Conservation (phyloP, 2,797 vertebrate species). For the Threskiornis aethiopicus region DNA sequence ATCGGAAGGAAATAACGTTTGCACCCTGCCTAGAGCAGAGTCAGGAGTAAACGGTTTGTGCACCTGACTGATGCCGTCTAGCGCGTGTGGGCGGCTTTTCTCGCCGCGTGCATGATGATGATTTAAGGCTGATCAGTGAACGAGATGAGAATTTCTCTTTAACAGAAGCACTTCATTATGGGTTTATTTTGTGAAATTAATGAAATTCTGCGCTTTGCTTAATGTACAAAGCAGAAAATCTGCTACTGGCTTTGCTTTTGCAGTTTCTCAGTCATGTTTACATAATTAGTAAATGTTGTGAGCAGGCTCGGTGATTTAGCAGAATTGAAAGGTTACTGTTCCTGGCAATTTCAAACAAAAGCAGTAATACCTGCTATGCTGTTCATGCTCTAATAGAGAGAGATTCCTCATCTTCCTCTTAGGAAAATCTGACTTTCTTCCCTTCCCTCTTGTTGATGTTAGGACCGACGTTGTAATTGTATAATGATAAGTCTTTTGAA, state of each 20-base stretch:
- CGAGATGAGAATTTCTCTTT: not conserved
- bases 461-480: not conserved
- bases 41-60: not conserved
- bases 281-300: conserved; percentile 72
- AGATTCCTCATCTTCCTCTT: not conserved
- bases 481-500: not conserved
- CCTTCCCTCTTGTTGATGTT: not conserved
- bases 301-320: conserved; percentile 71
- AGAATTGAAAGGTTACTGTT: conserved; percentile 69
- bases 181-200: conserved; percentile 53
- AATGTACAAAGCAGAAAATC: conserved; percentile 80
- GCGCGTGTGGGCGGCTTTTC: not conserved
- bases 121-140: not conserved
- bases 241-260: conserved; percentile 44
- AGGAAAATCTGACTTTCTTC: not conserved
- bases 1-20: rapidly evolving
- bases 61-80: not conserved
- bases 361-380: not conserved
- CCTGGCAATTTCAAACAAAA: not conserved
- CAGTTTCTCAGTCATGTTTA: conserved; percentile 76
- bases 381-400: not conserved
- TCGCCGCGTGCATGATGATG: not conserved
- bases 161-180: conserved; percentile 23
- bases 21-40: not conserved
- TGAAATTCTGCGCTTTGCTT: conserved; percentile 72